Conservation (phyloP, 2,888 invertebrate genomes). For the Dasypolia templi region DNA sequence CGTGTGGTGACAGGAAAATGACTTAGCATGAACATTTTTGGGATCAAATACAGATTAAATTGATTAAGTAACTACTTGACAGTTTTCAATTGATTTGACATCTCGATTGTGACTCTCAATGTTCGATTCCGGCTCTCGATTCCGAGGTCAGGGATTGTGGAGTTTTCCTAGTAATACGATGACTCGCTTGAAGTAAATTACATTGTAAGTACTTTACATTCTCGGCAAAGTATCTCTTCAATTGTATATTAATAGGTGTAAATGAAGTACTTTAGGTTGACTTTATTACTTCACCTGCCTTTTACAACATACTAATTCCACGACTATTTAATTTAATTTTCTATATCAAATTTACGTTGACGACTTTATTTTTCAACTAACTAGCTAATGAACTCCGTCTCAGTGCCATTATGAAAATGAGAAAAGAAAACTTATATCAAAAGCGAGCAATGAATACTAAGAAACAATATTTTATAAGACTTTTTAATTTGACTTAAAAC, state of each 20-base stretch:
- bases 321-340: constrained; percentile 25
- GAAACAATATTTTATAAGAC: constrained; percentile 41
- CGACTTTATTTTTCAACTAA: constrained; percentile 20
- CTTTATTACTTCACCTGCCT: background rate
- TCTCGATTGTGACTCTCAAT: background rate
- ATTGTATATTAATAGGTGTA: background rate
- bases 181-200: background rate
- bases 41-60: background rate
- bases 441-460: constrained; percentile 40
- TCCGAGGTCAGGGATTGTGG: background rate
- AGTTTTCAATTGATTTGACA: too few relatives aligned
- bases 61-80: too few relatives aligned
- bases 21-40: background rate
- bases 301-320: constrained; percentile 10
- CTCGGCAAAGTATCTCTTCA: background rate
- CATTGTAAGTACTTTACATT: background rate
- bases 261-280: background rate
- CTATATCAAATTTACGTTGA: background rate
- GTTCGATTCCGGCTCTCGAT: too few relatives aligned
- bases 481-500: constrained; percentile 50
- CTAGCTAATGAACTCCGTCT: constrained; percentile 25
- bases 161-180: background rate
- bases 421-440: constrained; percentile 29
- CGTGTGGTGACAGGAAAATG: too few relatives aligned
- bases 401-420: constrained; percentile 29